Conservation (phyloP, 2,797 vertebrate species). For the Rhincodon typus region DNA sequence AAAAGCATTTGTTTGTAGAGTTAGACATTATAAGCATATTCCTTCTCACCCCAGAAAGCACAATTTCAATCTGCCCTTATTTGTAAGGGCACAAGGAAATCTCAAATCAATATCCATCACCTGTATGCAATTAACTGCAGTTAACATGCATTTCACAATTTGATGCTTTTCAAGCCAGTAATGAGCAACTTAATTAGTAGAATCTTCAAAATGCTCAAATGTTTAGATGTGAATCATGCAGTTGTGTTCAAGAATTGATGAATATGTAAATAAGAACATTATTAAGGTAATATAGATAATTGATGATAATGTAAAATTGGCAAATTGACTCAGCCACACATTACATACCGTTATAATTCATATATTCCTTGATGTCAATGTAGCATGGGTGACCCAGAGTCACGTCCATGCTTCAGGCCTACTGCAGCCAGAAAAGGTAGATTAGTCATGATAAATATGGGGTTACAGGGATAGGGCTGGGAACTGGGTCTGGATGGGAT, state of each 20-base stretch:
- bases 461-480: too few relatives aligned
- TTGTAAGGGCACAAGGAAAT: neutral
- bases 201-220: neutral
- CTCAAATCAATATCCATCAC: neutral
- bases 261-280: neutral
- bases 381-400: neutral
- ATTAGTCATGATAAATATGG: too few relatives aligned
- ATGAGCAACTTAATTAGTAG: neutral
- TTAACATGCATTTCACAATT: neutral
- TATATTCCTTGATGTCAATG: neutral
- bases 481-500: too few relatives aligned
- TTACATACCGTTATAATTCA: neutral
- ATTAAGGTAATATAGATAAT: neutral
- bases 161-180: neutral
- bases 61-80: neutral
- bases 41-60: neutral
- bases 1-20: neutral
- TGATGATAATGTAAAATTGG: neutral
- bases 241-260: neutral
- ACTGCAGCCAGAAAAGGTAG: too few relatives aligned
- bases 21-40: neutral
- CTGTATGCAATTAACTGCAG: neutral
- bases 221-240: neutral
- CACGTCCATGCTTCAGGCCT: too few relatives aligned
- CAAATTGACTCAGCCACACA: neutral